A percentile compares a stretch with the other conserved stretches of the same genome.
phyloP scores from a whole-genome alignment of 2,113 vertebrate species.

The Verasper variegatus region DNA sequence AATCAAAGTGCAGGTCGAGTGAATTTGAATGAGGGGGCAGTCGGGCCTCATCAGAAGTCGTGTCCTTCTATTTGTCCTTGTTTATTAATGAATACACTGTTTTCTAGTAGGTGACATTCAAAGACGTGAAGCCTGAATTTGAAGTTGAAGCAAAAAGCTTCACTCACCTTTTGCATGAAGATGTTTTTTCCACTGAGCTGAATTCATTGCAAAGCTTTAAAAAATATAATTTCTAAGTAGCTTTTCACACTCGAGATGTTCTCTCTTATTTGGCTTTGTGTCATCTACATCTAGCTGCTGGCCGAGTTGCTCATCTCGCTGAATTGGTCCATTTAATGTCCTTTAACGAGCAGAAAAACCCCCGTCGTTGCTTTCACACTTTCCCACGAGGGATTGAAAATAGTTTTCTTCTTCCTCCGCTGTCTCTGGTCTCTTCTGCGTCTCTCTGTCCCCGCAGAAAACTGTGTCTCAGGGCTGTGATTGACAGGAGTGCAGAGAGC shows the following conservation, averaged over 20 bases:
- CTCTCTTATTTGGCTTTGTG: not conserved
- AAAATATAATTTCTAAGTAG: not conserved
- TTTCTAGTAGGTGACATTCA: no score
- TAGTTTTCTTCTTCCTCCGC: not conserved
- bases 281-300: not conserved
- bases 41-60: no score
- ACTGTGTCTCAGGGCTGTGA: constrained; percentile 35
- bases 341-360: constrained; percentile 5
- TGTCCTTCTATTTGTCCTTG: no score
- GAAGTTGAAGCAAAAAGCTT: no score
- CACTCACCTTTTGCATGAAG: not conserved
- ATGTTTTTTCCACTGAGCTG: no score
- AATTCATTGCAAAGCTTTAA: no score
- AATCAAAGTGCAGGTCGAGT: no score
- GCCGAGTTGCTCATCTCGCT: not conserved
- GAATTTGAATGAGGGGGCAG: no score
- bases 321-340: constrained; percentile 9
- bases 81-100: no score
- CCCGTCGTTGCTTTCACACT: constrained; percentile 8
- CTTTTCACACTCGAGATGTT: not conserved
- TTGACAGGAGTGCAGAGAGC: constrained; percentile 32
- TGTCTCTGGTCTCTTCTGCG: not conserved
- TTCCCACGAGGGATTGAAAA: constrained; percentile 18
- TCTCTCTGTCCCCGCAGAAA: constrained; percentile 5
- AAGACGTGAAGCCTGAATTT: no score